Evolutionary conservation across 2,888 invertebrate genomes (phyloP).

Genomic region (Lymantria dispar): DNA sequence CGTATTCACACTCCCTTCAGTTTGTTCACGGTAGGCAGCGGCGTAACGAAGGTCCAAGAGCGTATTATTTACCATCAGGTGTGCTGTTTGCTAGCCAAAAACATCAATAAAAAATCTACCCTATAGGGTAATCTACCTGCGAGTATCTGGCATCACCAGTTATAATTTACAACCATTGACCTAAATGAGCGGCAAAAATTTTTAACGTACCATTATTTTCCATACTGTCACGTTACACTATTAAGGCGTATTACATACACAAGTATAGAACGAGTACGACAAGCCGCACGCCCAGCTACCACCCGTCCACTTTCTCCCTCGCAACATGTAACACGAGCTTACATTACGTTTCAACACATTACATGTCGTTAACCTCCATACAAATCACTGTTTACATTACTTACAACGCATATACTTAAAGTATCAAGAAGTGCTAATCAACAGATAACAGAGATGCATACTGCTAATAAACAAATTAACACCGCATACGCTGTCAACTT

Average conservation of each 20-base stretch:
- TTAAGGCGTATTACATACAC: background rate
- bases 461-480: conserved; percentile 5
- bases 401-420: conserved; percentile 34
- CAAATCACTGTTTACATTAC: conserved; percentile 46
- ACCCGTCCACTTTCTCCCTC: conserved; percentile 44
- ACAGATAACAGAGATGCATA: conserved; percentile 34
- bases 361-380: conserved; percentile 49
- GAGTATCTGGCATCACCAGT: no score
- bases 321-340: conserved; percentile 36
- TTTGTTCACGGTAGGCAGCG: no score
- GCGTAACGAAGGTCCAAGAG: no score
- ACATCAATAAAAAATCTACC: no score
- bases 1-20: no score
- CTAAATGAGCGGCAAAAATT: no score
- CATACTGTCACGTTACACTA: conserved; percentile 2
- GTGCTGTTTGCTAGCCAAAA: no score
- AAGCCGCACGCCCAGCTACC: conserved; percentile 24
- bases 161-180: no score
- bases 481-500: background rate
- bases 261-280: conserved; percentile 9
- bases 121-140: no score
- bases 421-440: conserved; percentile 40
- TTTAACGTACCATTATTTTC: background rate
- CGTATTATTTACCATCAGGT: no score
- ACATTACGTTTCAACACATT: conserved; percentile 39